Evolutionary conservation across 2,888 invertebrate genomes (phyloP), one percentile per base, ranked within the genome.

Genomic region (Trachelus troglodyta): DNA sequence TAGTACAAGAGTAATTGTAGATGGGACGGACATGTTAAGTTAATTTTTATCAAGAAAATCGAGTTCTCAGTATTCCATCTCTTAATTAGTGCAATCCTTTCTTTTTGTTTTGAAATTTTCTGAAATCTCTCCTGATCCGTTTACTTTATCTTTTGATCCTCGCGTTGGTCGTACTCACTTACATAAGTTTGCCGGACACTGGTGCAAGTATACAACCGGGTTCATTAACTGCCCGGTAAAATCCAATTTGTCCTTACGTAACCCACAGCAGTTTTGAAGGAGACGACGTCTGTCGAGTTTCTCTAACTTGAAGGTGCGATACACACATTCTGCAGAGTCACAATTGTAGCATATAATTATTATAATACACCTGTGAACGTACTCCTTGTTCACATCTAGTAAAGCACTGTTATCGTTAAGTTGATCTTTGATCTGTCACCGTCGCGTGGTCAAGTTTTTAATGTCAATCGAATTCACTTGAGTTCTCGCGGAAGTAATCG

Each of bases 241-340:
- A 88, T 87, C 81, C 83, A 83, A 82, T 83, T 82, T 84, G 83
- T 82, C 83, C 87, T 89, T 89, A 89, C 87, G 86, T 89, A 90
- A 90, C 87, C 74, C 80, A 78, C 76, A 76, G 40, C 69, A 40
- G 69, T 77, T 77, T 74, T 31, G 69, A 74, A 77, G 77, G 69
- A 76, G 40, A 34, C 78, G 76, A 37, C 75, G 80, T 79, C 74
- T 77, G 69, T 68, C 69, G 78, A 80, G 80, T 84, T 83, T 82
- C 80, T 80, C 79, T 77, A 79, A 74, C 75, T 34, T 79, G 40
- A 71, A 79, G 79, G 75, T 81, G 75, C 75, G 40, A 77, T 74
- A 78, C 77, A 74, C 73, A 80, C 76, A 69, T 79, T 78, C 75
- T 80, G 74, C 73, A 77, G 69, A 75, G 73, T 74, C 40, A 71